phyloP scores from a whole-genome alignment of 2,888 invertebrate species.

The Xestia c-nigrum region DNA sequence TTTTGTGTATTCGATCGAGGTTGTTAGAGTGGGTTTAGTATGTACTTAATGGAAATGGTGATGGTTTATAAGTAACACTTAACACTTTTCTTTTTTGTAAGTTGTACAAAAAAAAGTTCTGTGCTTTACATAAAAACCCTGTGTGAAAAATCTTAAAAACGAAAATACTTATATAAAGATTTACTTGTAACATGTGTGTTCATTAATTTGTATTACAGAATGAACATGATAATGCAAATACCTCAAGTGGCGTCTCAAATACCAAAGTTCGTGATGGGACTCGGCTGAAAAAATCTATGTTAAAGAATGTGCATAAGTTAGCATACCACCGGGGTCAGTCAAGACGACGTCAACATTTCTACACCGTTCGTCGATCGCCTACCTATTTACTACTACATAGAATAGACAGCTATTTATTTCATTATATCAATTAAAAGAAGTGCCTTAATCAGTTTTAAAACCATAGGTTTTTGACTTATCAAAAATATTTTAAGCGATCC shows the following conservation, averaged over 20 bases:
- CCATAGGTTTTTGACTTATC: conserved; percentile 6
- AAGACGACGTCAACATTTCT: conserved; percentile 54
- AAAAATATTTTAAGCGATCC: conserved; percentile 36
- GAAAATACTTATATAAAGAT: no score
- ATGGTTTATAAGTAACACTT: conserved; percentile 7
- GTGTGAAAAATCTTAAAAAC: no score
- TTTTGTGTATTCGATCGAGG: not conserved
- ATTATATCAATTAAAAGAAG: conserved; percentile 43
- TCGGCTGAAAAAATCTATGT: conserved; percentile 90
- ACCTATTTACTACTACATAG: conserved; percentile 37
- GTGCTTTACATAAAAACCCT: not conserved
- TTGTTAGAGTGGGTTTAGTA: not conserved
- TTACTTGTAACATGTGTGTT: not conserved
- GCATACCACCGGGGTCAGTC: conserved; percentile 73
- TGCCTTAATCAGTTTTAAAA: conserved; percentile 56
- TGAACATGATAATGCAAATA: conserved; percentile 96
- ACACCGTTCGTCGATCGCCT: conserved; percentile 38
- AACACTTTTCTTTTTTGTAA: not conserved
- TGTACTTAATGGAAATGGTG: conserved; percentile 29
- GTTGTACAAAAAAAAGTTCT: not conserved
- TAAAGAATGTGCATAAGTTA: conserved; percentile 66
- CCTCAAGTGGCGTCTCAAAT: conserved; percentile 95
- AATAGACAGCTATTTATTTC: conserved; percentile 57
- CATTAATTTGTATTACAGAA: conserved; percentile 89
- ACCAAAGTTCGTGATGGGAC: conserved; percentile 96